These are phyloP conservation scores for Adineta ricciae DNA, from an alignment of 2,888 invertebrate genomes.

Conservation along the genomic window DNA sequence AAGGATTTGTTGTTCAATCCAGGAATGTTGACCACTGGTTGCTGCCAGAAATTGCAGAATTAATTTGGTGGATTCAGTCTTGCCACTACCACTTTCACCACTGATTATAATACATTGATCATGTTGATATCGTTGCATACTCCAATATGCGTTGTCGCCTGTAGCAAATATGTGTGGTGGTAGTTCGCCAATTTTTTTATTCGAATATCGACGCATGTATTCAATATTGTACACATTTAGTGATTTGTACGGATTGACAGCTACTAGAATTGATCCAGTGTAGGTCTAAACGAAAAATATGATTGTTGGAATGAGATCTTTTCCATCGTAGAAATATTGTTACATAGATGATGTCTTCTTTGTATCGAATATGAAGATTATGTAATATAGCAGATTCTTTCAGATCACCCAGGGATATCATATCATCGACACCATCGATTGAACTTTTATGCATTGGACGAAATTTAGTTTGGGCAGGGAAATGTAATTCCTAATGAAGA, in stretches of 20 bases:
- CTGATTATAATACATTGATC: constrained; percentile 98
- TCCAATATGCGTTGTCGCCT: constrained; percentile 92
- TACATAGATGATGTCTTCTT: constrained; percentile 96
- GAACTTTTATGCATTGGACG: constrained; percentile 33
- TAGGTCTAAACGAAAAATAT: constrained; percentile 69
- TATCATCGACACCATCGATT: constrained; percentile 72
- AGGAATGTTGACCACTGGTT: constrained; percentile 95
- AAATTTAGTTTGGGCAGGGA: constrained; percentile 23
- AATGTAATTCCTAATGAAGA: background rate
- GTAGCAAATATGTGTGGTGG: constrained; percentile 99
- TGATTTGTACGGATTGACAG: constrained; percentile 97
- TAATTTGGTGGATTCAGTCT: constrained; percentile 95
- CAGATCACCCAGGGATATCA: constrained; percentile 96
- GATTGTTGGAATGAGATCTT: background rate
- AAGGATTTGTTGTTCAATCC: constrained; percentile 98
- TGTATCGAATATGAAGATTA: constrained; percentile 91
- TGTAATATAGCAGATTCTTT: constrained; percentile 96
- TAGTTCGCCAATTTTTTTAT: constrained; percentile 89
- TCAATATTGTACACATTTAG: constrained; percentile 97
- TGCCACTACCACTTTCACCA: constrained; percentile 95
- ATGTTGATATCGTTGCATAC: constrained; percentile 78
- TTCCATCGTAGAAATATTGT: constrained; percentile 48
- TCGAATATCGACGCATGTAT: constrained; percentile 90
- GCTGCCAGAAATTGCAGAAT: constrained; percentile 95
- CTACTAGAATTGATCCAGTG: constrained; percentile 95